These are phyloP conservation scores for Corticium candelabrum DNA, from an alignment of 37 sponge, comb jelly and placozoan genomes.

Conservation along the genomic window DNA sequence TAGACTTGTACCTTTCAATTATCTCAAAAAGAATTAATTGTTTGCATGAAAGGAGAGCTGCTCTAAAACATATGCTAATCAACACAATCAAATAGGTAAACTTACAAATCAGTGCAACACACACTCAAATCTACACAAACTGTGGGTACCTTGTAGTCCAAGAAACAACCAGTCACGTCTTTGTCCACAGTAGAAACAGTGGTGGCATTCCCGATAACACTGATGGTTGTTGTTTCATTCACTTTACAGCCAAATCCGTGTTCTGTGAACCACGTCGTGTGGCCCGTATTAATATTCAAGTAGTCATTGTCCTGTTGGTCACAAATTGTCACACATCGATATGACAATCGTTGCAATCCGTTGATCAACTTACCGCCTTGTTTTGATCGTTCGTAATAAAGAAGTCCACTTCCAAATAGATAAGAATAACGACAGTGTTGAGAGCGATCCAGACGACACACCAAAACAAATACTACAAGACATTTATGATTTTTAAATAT, in stretches of 20 bases:
- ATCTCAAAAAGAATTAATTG: neutral
- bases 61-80: neutral
- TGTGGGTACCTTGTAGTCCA: neutral
- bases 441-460: slow-evolving; percentile 30
- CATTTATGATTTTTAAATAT: slow-evolving; percentile 9
- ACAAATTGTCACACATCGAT: neutral
- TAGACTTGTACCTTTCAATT: too few species aligned
- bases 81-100: too few species aligned
- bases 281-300: neutral
- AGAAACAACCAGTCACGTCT: neutral
- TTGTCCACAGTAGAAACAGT: neutral
- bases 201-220: neutral
- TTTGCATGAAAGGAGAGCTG: neutral
- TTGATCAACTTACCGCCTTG: neutral
- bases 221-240: neutral
- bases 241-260: neutral
- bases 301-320: neutral
- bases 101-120: too few species aligned
- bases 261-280: neutral
- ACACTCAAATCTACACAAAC: too few species aligned
- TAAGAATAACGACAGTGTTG: slow-evolving; percentile 33
- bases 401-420: slow-evolving; percentile 46
- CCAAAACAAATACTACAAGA: slow-evolving; percentile 38
- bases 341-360: neutral
- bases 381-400: slow-evolving; percentile 1